Conservation (phyloP, 2,888 invertebrate species). For the Clusia tigrina region DNA sequence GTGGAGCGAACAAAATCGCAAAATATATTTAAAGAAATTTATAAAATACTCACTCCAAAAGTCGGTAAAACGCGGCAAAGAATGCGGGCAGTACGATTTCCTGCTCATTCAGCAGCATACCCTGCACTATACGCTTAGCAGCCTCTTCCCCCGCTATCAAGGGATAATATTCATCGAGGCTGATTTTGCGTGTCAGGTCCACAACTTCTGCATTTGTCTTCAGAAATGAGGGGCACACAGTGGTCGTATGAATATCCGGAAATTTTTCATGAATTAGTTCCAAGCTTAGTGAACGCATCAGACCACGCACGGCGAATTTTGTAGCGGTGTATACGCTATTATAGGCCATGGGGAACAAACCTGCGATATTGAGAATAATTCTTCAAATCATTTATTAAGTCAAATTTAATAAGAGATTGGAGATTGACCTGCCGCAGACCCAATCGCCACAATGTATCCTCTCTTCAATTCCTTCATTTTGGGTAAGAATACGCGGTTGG, state of each 20-base stretch:
- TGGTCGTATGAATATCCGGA: slow-evolving; percentile 44
- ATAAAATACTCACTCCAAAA: slow-evolving; percentile 37
- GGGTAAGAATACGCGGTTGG: slow-evolving; percentile 58
- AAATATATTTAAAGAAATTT: too few species aligned
- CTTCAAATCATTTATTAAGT: too few species aligned
- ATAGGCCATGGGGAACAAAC: too few species aligned
- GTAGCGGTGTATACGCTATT: slow-evolving; percentile 61
- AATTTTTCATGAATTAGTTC: slow-evolving; percentile 49
- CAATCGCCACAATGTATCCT: slow-evolving; percentile 62
- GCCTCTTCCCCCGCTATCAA: slow-evolving; percentile 38
- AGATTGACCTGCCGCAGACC: slow-evolving; percentile 54
- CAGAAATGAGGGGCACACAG: slow-evolving; percentile 60
- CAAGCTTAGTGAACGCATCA: slow-evolving; percentile 52
- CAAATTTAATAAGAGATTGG: too few species aligned
- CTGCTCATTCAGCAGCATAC: slow-evolving; percentile 43
- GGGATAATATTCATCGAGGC: slow-evolving; percentile 32
- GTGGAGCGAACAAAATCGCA: too few species aligned
- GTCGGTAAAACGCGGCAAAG: slow-evolving; percentile 24
- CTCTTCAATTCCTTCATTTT: slow-evolving; percentile 56
- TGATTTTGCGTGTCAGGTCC: neutral
- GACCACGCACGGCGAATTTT: slow-evolving; percentile 58
- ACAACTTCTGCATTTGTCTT: slow-evolving; percentile 43
- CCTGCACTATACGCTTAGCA: slow-evolving; percentile 41
- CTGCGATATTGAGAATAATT: too few species aligned
- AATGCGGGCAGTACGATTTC: slow-evolving; percentile 44